Conservation (phyloP, 2,113 vertebrate genomes). For the Phrynosoma platyrhinos region DNA sequence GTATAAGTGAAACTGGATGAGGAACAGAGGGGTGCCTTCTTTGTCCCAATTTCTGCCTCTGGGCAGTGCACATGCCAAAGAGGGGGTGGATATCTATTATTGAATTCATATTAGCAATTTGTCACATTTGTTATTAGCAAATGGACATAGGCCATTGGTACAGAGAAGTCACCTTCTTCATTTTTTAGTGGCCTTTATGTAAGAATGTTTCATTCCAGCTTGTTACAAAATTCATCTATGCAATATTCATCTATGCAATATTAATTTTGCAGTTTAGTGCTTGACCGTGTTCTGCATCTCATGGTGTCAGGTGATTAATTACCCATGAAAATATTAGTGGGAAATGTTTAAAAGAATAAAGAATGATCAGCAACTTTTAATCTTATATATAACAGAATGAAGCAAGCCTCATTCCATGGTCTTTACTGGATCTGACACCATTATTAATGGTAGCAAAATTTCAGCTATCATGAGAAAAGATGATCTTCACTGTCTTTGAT, state of each 20-base stretch:
- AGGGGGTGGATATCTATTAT: no score
- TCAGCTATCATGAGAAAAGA: not conserved
- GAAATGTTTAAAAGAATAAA: constrained; percentile 3
- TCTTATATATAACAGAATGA: not conserved
- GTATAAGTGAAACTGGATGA: not conserved
- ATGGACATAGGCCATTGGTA: not conserved
- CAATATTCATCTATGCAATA: constrained; percentile 4
- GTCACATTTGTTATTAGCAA: not conserved
- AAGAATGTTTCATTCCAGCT: not conserved
- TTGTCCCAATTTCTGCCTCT: not conserved
- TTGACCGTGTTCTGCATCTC: not conserved
- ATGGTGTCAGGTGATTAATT: not conserved
- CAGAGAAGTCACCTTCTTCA: not conserved
- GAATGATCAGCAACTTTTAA: not conserved
- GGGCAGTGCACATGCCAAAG: no score
- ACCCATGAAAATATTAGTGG: not conserved
- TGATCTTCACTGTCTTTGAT: not conserved
- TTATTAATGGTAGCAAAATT: constrained; percentile 1
- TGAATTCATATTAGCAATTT: not conserved
- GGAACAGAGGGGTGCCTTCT: not conserved
- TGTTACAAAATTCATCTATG: not conserved
- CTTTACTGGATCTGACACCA: fast-evolving
- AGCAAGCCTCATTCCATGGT: not conserved
- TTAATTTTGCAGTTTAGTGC: not conserved
- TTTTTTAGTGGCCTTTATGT: not conserved